Evolutionary conservation across 2,888 invertebrate genomes (phyloP).

Genomic region (Tiliacea citrago): DNA sequence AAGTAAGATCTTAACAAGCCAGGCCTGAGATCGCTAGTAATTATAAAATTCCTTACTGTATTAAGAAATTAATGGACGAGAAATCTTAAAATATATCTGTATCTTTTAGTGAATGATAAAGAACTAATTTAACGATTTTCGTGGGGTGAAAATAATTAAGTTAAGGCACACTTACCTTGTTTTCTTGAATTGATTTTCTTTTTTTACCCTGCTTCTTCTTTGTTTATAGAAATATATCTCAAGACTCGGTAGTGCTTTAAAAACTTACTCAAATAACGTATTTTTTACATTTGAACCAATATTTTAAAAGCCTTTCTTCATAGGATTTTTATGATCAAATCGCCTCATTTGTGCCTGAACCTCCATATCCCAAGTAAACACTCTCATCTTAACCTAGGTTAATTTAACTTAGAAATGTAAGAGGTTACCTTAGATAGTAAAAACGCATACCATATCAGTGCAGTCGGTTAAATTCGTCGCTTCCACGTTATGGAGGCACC

Average conservation of each 20-base stretch:
- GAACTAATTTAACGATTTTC: slow-evolving; percentile 3
- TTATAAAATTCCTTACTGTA: slow-evolving; percentile 64
- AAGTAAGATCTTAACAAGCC: slow-evolving; percentile 61
- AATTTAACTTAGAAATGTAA: slow-evolving; percentile 34
- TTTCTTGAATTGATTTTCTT: not conserved
- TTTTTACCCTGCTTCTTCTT: not conserved
- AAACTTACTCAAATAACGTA: not conserved
- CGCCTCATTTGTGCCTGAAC: too few relatives aligned
- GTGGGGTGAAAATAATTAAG: not conserved
- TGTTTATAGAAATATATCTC: not conserved
- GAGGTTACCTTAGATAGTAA: slow-evolving; percentile 47
- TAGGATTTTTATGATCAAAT: not conserved
- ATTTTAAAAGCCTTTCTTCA: not conserved
- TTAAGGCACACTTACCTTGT: not conserved
- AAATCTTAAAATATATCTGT: slow-evolving; percentile 14
- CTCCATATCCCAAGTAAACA: slow-evolving; percentile 1
- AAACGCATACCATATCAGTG: slow-evolving; percentile 64
- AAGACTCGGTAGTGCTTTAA: too few relatives aligned
- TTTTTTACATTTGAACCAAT: not conserved
- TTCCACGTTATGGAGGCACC: slow-evolving; percentile 69
- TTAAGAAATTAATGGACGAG: slow-evolving; percentile 46
- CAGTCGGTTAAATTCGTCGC: slow-evolving; percentile 67
- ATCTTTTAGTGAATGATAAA: not conserved
- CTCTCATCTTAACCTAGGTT: slow-evolving; percentile 17
- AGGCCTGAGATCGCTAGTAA: slow-evolving; percentile 51